Evolutionary conservation across 2,113 vertebrate genomes (phyloP).

Genomic region (Gracilinanus agilis): DNA sequence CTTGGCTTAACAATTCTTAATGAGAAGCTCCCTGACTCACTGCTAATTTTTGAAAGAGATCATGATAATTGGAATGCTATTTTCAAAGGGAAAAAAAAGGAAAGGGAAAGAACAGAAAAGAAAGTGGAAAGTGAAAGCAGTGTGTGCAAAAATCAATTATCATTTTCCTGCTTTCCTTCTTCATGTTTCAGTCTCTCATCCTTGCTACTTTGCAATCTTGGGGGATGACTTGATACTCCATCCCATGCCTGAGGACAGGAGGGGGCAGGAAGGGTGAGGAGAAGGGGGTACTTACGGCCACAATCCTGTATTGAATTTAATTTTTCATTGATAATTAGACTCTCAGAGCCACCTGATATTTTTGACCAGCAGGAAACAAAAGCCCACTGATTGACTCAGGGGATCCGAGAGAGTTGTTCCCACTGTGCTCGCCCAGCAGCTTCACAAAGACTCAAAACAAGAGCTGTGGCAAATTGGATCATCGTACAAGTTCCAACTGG

Average conservation of each 20-base stretch:
- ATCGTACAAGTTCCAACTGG: constrained; percentile 95
- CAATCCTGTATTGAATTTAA: constrained; percentile 86
- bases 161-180: constrained; percentile 63
- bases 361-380: constrained; percentile 93
- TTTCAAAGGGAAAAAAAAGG: constrained; percentile 59
- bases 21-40: constrained; percentile 89
- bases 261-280: constrained; percentile 72
- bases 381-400: constrained; percentile 89
- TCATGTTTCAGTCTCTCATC: constrained; percentile 63
- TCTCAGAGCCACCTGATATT: constrained; percentile 90
- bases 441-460: constrained; percentile 94
- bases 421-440: constrained; percentile 84
- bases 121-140: constrained; percentile 41
- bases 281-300: constrained; percentile 81
- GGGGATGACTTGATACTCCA: constrained; percentile 88
- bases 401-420: constrained; percentile 87
- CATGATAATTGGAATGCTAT: constrained; percentile 88
- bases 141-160: constrained; percentile 68
- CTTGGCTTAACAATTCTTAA: constrained; percentile 88
- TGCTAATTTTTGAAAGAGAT: constrained; percentile 83
- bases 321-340: constrained; percentile 94
- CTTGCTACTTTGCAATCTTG: constrained; percentile 89
- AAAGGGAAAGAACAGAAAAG: constrained; percentile 40
- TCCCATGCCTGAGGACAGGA: constrained; percentile 79
- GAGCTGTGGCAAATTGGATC: constrained; percentile 93